phyloP scores from a whole-genome alignment of 1,140 invertebrate genomes.

The Bombus confusus region DNA sequence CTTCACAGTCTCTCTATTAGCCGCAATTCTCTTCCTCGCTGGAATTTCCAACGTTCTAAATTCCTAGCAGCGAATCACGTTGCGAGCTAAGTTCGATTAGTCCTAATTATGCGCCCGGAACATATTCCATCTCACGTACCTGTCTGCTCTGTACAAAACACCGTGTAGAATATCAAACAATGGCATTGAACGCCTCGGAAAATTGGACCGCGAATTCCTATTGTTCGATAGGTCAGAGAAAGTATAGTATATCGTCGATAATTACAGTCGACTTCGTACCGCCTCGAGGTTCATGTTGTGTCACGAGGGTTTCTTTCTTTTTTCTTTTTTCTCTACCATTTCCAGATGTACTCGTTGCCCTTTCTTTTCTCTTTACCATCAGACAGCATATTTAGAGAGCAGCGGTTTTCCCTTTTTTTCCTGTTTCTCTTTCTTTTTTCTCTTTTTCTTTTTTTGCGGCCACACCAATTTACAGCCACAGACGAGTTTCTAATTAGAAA shows the following conservation, averaged over 20 bases:
- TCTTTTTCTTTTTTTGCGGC: background rate
- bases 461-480: constrained; percentile 11
- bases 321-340: background rate
- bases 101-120: background rate
- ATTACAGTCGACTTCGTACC: constrained; percentile 30
- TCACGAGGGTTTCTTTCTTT: background rate
- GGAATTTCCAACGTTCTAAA: background rate
- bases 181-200: constrained; percentile 25
- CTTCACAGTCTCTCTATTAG: background rate
- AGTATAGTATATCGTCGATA: constrained; percentile 34
- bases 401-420: background rate
- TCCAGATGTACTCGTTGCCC: background rate
- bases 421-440: background rate
- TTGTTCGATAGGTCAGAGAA: constrained; percentile 41
- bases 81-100: background rate
- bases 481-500: constrained; percentile 25
- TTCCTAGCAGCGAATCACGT: background rate
- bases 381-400: constrained; percentile 8
- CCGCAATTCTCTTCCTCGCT: too few relatives aligned
- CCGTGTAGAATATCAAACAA: constrained; percentile 6
- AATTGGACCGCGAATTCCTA: constrained; percentile 44
- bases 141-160: background rate
- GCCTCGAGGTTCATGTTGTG: constrained; percentile 33
- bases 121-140: background rate
- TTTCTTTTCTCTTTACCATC: constrained; percentile 26